Base-by-base conservation (phyloP, 2,113 vertebrate species). In the Malaclemys terrapin region DNA sequence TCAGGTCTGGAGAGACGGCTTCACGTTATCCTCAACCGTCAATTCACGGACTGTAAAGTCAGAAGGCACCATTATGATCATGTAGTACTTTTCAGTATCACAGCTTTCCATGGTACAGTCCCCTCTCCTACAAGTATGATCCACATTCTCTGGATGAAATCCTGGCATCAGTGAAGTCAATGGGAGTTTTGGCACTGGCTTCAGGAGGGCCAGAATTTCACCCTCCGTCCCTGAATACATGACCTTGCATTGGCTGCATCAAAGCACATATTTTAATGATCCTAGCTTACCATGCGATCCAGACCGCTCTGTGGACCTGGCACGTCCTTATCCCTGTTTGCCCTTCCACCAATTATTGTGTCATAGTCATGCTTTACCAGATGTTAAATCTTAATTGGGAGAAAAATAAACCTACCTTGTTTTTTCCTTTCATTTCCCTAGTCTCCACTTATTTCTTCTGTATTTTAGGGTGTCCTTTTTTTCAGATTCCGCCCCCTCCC, bases 181-280 rank as follows among this genome's bases (percentile, higher is more conserved):
- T 31, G 62, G 62, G 62, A 35, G 29, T 62, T 62, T 62, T 62
- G 14, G 14, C 84, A 80, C 0, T 69, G 76, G 69, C 76, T n/a
- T 87, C 76, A 89, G 93, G 93, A 88, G 84, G 89, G 89, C 35
- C 27, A 91, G 6, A 35, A 84, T 84, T 35, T 93, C 93, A n/a
- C 89, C 31, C n/a, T 96, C 2, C 53, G 91, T 94, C 96, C 90
- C 90, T 82, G 3, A 83, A 24, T 84, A 17, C 86, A 57, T 84
- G 53, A 89, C 82, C 89, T 93, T 88, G 92, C 80, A 24, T 93
- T 35, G 10, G 22, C 0, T 0, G 4, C 10, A 85, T 80, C 90
- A 88, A 88, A 91, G 90, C 88, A 89, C 25, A 78, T 53, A 72
- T 31, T 56, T 72, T 88, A 80, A 87, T 87, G 85, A 95, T 42